Conservation (phyloP, 2,113 vertebrate genomes). For the Promerops cafer region DNA sequence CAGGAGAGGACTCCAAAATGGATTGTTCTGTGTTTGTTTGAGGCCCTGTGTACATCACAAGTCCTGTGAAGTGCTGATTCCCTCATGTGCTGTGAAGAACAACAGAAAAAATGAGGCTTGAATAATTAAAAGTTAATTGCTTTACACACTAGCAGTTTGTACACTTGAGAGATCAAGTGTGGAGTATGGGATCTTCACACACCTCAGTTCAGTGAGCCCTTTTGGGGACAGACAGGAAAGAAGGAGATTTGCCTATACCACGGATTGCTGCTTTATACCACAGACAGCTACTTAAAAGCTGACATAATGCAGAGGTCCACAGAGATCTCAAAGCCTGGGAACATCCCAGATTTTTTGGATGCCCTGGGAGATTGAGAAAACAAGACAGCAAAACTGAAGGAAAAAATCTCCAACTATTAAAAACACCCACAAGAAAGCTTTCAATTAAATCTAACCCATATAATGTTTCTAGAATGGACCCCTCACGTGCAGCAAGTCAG, state of each 20-base stretch:
- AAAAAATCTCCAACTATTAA: not conserved
- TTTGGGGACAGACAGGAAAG: not conserved
- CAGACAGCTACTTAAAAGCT: not conserved
- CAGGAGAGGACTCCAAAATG: not conserved
- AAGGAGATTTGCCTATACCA: not conserved
- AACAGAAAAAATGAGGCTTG: not conserved
- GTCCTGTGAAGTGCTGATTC: not conserved
- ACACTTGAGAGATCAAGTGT: not conserved
- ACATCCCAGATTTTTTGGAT: not conserved
- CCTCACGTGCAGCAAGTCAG: accelerated
- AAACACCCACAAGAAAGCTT: not conserved
- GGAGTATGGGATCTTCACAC: not conserved
- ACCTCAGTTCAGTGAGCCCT: accelerated
- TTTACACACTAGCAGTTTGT: not conserved
- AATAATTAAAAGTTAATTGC: not conserved
- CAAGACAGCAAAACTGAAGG: not conserved
- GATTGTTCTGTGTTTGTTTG: not conserved
- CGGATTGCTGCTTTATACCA: not conserved
- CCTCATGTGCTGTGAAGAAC: not conserved
- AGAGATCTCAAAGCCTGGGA: not conserved
- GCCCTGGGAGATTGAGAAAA: not conserved
- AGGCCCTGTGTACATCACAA: not conserved
- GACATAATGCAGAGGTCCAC: not conserved
- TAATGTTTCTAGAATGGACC: not conserved
- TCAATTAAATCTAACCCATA: not conserved